phyloP scores from a whole-genome alignment of 2,113 vertebrate species.

The Lophius piscatorius region DNA sequence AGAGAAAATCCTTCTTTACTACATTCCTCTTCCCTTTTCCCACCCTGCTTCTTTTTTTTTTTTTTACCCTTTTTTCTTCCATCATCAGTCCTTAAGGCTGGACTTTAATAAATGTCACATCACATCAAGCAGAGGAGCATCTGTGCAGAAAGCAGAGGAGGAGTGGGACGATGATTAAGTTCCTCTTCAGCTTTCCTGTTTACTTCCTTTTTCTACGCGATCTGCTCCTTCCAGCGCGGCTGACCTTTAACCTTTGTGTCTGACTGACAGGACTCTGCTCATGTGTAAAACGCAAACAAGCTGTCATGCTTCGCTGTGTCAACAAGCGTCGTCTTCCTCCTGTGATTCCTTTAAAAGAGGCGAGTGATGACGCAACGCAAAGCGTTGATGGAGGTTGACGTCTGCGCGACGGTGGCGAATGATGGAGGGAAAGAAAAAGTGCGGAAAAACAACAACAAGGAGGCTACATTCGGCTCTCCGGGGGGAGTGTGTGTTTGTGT shows the following conservation, averaged over 20 bases:
- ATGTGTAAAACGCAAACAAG: conserved; percentile 19
- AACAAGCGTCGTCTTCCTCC: neutral
- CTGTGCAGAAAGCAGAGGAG: conserved; percentile 28
- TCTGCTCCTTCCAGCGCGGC: too few species aligned
- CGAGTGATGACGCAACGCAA: conserved; percentile 3
- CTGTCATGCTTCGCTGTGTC: neutral
- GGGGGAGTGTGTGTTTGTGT: neutral
- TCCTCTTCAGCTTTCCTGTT: conserved; percentile 13
- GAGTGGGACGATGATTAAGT: conserved; percentile 25
- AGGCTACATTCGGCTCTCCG: too few species aligned
- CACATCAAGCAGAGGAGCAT: conserved; percentile 40
- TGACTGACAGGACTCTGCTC: neutral
- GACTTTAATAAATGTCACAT: conserved; percentile 68
- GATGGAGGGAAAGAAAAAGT: neutral
- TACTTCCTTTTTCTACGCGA: neutral
- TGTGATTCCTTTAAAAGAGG: conserved; percentile 9
- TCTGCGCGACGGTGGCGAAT: conserved; percentile 1
- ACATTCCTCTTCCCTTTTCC: neutral
- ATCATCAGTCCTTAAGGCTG: conserved; percentile 39
- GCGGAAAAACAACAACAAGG: neutral
- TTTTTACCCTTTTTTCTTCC: conserved; percentile 14
- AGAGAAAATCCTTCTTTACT: neutral
- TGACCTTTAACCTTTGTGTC: conserved; percentile 8
- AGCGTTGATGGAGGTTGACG: too few species aligned
- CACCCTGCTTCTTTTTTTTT: conserved; percentile 1